phyloP scores from a whole-genome alignment of 2,113 vertebrate genomes.

The Chaetura pelagica region DNA sequence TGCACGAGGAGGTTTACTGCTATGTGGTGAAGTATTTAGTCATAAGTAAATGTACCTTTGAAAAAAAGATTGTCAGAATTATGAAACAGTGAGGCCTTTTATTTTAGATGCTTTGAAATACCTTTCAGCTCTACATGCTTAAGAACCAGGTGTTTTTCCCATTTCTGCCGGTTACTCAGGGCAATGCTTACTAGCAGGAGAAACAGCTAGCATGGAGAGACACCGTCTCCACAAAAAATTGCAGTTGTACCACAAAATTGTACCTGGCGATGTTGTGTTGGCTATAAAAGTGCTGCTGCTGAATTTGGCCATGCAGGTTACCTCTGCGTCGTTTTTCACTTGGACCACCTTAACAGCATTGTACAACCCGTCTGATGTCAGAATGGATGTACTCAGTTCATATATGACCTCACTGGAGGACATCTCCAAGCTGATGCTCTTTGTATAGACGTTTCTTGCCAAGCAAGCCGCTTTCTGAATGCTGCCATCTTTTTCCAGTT shows the following conservation, averaged over 20 bases:
- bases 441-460: slow-evolving; percentile 60
- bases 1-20: background rate
- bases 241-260: background rate
- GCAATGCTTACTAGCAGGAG: background rate
- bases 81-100: background rate
- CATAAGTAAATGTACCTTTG: background rate
- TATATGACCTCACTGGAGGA: background rate
- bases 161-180: background rate
- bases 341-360: background rate
- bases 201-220: background rate
- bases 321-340: background rate
- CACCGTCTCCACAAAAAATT: background rate
- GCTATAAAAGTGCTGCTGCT: fast-evolving
- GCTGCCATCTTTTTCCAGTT: fast-evolving
- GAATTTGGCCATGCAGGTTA: fast-evolving
- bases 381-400: background rate
- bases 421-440: background rate
- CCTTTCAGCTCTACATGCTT: background rate
- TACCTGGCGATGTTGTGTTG: background rate
- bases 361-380: slow-evolving; percentile 46
- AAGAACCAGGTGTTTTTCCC: background rate
- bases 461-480: slow-evolving; percentile 57
- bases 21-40: background rate
- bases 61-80: background rate
- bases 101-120: background rate